These are phyloP conservation scores for Oeneis ivallda DNA, from an alignment of 2,888 invertebrate species.

Conservation along the genomic window DNA sequence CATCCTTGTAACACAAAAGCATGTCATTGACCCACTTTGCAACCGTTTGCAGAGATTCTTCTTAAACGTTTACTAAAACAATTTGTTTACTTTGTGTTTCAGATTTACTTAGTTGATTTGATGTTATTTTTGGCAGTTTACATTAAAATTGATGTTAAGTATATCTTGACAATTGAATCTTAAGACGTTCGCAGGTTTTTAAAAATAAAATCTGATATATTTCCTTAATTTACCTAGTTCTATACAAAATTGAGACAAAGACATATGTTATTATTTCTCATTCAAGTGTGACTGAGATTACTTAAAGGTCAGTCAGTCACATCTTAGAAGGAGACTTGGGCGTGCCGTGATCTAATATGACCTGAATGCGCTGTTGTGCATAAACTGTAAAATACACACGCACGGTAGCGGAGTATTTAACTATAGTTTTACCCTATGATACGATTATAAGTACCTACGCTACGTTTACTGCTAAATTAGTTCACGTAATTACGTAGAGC, in stretches of 20 bases:
- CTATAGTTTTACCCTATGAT: slow-evolving; percentile 25
- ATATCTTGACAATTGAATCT: no score
- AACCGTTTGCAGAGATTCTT: slow-evolving; percentile 16
- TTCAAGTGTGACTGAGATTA: not conserved
- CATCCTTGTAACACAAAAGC: slow-evolving; percentile 20
- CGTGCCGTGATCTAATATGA: slow-evolving; percentile 38
- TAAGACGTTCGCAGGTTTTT: no score
- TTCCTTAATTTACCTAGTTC: no score
- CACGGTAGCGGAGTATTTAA: slow-evolving; percentile 33
- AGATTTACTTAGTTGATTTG: not conserved
- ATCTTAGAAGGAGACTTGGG: slow-evolving; percentile 33
- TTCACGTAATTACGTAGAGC: not conserved
- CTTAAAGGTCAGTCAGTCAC: slow-evolving; percentile 25
- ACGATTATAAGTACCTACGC: slow-evolving; percentile 6
- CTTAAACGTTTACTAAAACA: slow-evolving; percentile 13
- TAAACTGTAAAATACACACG: slow-evolving; percentile 40
- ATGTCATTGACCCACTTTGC: slow-evolving; percentile 30
- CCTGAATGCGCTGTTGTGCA: slow-evolving; percentile 40
- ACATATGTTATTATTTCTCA: not conserved
- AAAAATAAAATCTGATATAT: no score
- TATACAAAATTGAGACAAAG: not conserved
- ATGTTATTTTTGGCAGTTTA: no score
- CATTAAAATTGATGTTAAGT: no score
- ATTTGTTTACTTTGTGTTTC: not conserved
- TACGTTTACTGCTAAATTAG: slow-evolving; percentile 3